Base-by-base conservation (phyloP, 2,888 invertebrate genomes). In the Amblyjoppa fuscipennis region DNA sequence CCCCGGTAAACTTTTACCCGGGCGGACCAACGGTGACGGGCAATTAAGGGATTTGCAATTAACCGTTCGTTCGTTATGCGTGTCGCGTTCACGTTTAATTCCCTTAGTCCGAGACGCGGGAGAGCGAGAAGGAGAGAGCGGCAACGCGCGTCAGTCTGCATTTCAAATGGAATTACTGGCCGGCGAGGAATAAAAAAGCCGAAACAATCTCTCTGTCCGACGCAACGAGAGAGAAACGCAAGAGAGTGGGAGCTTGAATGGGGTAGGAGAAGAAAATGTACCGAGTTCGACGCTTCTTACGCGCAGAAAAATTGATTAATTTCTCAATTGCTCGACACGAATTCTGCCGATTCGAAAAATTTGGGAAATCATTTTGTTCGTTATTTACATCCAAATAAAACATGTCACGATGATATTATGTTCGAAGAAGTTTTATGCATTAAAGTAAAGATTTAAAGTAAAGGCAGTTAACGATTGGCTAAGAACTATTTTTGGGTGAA, bases 91-190 rank as follows among this genome's bases (percentile, higher is more conserved):
- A 80, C 91, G 88, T 92, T 93, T 93, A 93, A 93, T 93, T 93
- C 92, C 92, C 91, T 93, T 92, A 92, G 91, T 89, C 90, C 87
- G 90, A 91, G 92, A 91, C 90, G 89, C 49, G 28, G 34, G 61
- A 69, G 69, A 45, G 61, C 38, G 73, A 38, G 51, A 61, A 61
- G 74, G 64, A 61, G 45, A 28, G 59, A 59, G 56, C 53, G 64
- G 3, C 56, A 41, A 61, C 73, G 90, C 85, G 92, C 88, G 93
- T 92, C 93, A 92, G 93, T 93, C 93, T 93, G 93, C 92, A 93
- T 93, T 93, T 93, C 92, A 92, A 93, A 93, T 92, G 91, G 91
- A 93, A 92, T 93, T 93, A 93, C 91, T 90, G 86, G 89, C 51
- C 71, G 61, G 59, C 87, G 87, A 88, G 89, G 51, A 25, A 7